phyloP scores from a whole-genome alignment of 1,140 invertebrate genomes.

The Zelostemma sp. region DNA sequence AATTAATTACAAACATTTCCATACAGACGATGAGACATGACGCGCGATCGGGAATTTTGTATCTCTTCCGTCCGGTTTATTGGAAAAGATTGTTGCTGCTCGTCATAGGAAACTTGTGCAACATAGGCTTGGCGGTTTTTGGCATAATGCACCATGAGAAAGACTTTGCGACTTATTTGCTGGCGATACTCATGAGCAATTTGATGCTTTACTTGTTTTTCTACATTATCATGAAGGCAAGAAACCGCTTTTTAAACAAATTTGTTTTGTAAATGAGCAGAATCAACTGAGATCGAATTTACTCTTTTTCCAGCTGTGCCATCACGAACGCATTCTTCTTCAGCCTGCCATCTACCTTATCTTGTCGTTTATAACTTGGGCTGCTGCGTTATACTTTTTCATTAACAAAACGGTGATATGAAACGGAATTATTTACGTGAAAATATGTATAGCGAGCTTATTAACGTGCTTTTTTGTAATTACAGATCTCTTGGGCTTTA shows the following conservation, averaged over 20 bases:
- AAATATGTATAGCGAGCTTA: too few species aligned
- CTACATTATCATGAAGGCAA: conserved; percentile 91
- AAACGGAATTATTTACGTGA: too few species aligned
- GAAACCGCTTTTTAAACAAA: too few species aligned
- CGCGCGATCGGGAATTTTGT: conserved; percentile 49
- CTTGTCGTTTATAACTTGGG: conserved; percentile 77
- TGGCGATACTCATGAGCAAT: conserved; percentile 88
- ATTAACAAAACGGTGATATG: conserved; percentile 78
- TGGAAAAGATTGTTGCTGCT: conserved; percentile 72
- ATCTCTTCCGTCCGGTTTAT: conserved; percentile 60
- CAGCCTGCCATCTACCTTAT: conserved; percentile 77
- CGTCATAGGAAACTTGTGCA: conserved; percentile 79
- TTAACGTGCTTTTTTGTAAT: too few species aligned
- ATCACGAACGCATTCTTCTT: conserved; percentile 76
- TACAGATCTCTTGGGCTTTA: conserved; percentile 86
- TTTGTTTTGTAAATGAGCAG: too few species aligned
- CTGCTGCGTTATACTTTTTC: conserved; percentile 81
- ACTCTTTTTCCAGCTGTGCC: conserved; percentile 75
- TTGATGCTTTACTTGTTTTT: conserved; percentile 85
- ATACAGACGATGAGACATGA: conserved; percentile 60
- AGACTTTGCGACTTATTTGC: conserved; percentile 86
- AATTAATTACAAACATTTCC: conserved; percentile 5
- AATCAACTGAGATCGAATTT: too few species aligned
- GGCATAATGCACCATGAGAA: conserved; percentile 76
- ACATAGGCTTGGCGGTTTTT: conserved; percentile 80